phyloP scores from a whole-genome alignment of 2,797 vertebrate genomes.

The Anisognathus igniventris region DNA sequence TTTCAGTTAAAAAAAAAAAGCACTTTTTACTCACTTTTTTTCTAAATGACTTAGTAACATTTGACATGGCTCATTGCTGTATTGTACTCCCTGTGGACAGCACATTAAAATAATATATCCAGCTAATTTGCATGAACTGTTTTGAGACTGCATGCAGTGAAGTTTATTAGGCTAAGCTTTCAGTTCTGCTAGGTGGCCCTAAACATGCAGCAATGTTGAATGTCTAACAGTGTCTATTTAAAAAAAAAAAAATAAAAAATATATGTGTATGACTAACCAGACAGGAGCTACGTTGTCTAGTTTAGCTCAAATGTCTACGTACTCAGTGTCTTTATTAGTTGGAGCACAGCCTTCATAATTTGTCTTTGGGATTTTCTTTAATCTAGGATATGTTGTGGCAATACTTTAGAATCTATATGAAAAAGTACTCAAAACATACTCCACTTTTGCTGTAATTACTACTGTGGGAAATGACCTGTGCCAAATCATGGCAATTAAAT shows the following conservation, averaged over 20 bases:
- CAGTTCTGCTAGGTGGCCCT: background rate
- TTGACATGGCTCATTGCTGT: background rate
- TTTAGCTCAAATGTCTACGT: background rate
- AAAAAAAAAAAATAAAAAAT: background rate
- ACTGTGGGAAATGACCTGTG: background rate
- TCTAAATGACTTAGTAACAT: background rate
- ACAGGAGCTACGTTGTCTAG: background rate
- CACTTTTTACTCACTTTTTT: background rate
- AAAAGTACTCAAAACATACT: background rate
- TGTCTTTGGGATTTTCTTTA: background rate
- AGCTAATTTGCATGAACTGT: conserved; percentile 42
- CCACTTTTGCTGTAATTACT: conserved; percentile 8
- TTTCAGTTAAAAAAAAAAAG: background rate
- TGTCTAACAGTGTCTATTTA: background rate
- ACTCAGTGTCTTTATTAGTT: background rate
- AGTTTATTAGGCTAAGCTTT: conserved; percentile 30
- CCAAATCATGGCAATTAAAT: conserved; percentile 8
- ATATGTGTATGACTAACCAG: background rate
- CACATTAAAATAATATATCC: conserved; percentile 24
- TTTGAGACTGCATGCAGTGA: conserved; percentile 1
- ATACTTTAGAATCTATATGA: background rate
- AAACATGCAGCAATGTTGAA: background rate
- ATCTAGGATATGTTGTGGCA: background rate
- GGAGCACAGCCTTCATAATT: background rate
- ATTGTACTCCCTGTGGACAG: background rate